Evolutionary conservation across 1,140 invertebrate genomes (phyloP), one percentile per base, ranked within the genome.

Genomic region (Ylistrum balloti): DNA sequence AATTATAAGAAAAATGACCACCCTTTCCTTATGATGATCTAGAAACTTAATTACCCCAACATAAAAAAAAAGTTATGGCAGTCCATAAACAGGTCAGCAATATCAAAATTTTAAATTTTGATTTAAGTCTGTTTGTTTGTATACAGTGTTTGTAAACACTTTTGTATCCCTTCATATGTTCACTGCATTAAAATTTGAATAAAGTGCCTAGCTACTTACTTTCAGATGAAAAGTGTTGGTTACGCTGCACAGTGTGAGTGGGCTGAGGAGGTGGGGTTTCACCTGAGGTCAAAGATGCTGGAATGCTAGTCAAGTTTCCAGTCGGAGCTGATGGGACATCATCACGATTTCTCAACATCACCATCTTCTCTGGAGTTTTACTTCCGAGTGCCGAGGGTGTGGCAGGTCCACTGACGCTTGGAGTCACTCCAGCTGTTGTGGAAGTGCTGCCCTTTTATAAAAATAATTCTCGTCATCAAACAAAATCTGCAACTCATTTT

Each of bases 291-390:
- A 74, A 74, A 5, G 56, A 74, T 74, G 56, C 56, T 74, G 56
- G 56, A 28, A 74, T 74, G 28, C 56, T 74, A 5, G 56, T 74
- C 56, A 74, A 74, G 56, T 28, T 74, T 11, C 56, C 56, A 74
- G 56, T 28, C 0, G 56, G 15, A 28, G 56, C n/a, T 28, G 56
- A 28, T 28, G 56, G 56, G 5, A 17, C 56, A 74, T 74, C 56
- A 74, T 74, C 56, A 74, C 56, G 56, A 28, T 74, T 74, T 74
- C 56, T 74, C n/a, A 74, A 11, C 56, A 74, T 74, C 56, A 74
- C 56, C 56, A 74, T 74, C n/a, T 74, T 74, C 17, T 74, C 56
- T n/a, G 56, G 56, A 74, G 56, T 74, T 74, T 74, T 74, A 74
- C 56, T 74, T 74, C 56, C 56, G 56, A 74, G 56, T 74, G 56